Evolutionary conservation across 2,797 vertebrate genomes (phyloP).

Genomic region (Numenius phaeopus): DNA sequence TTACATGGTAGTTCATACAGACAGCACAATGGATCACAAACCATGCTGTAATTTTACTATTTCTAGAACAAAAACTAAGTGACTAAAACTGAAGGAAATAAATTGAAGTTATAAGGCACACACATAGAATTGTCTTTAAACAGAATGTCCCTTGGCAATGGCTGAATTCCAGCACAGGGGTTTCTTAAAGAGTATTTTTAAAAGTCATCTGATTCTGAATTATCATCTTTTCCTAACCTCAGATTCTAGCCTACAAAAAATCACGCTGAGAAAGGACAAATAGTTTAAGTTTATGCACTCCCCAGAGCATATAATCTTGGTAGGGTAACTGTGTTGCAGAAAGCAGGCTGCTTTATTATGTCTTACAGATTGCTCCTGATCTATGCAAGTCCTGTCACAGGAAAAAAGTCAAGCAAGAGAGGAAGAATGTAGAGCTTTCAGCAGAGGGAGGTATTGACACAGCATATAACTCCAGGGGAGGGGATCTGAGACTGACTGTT

Average conservation of each 20-base stretch:
- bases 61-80: conserved; percentile 55
- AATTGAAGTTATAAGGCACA: not conserved
- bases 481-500: not conserved
- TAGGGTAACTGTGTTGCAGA: not conserved
- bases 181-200: conserved; percentile 18
- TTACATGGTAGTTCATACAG: conserved; percentile 5
- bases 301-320: not conserved
- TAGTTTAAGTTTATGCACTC: not conserved
- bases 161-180: not conserved
- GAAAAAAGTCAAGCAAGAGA: not conserved
- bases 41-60: conserved; percentile 19
- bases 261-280: not conserved
- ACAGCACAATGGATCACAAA: conserved; percentile 25
- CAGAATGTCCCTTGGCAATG: not conserved
- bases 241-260: not conserved
- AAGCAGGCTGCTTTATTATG: not conserved
- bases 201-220: conserved; percentile 19
- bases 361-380: not conserved
- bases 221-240: not conserved
- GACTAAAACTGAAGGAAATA: conserved; percentile 8
- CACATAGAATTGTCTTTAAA: not conserved
- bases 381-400: not conserved
- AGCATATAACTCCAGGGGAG: conserved; percentile 37
- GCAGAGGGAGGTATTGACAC: conserved; percentile 81
- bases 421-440: conserved; percentile 68